A percentile compares a stretch with the other conserved stretches of the same genome.
Evolutionary conservation across 2,797 vertebrate species (phyloP).

Genomic region (Gallinago stenura): DNA sequence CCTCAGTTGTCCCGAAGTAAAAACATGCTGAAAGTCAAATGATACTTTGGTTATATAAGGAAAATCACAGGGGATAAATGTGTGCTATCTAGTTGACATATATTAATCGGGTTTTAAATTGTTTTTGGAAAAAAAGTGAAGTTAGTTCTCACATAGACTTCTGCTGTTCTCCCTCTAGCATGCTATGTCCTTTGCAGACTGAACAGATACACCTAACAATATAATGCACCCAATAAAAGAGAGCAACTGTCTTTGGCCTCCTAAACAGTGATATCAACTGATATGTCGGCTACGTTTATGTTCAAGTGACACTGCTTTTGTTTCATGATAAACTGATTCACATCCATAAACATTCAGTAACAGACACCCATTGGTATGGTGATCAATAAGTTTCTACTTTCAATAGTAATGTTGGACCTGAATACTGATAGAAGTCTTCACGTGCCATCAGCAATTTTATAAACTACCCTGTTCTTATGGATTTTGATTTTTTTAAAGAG

Average conservation of each 20-base stretch:
- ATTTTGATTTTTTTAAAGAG: not conserved
- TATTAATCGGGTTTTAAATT: not conserved
- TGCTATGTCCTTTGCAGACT: not conserved
- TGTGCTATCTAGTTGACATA: not conserved
- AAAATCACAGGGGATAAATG: not conserved
- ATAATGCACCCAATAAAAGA: not conserved
- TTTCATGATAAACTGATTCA: not conserved
- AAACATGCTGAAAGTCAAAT: not conserved
- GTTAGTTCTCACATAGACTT: not conserved
- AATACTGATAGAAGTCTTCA: not conserved
- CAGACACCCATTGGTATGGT: not conserved
- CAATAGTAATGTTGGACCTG: not conserved
- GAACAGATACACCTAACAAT: not conserved
- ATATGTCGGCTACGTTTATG: not conserved
- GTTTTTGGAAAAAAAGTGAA: not conserved
- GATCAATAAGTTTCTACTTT: not conserved
- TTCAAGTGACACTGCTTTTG: not conserved
- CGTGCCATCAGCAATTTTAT: not conserved
- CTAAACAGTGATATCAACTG: rapidly evolving
- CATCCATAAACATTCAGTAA: not conserved
- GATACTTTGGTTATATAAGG: not conserved
- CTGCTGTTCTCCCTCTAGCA: no score
- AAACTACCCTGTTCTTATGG: not conserved
- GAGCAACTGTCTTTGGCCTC: not conserved
- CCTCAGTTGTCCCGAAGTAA: not conserved